Conservation (phyloP, 2,888 invertebrate species). For the Drosophila fungiperda region DNA sequence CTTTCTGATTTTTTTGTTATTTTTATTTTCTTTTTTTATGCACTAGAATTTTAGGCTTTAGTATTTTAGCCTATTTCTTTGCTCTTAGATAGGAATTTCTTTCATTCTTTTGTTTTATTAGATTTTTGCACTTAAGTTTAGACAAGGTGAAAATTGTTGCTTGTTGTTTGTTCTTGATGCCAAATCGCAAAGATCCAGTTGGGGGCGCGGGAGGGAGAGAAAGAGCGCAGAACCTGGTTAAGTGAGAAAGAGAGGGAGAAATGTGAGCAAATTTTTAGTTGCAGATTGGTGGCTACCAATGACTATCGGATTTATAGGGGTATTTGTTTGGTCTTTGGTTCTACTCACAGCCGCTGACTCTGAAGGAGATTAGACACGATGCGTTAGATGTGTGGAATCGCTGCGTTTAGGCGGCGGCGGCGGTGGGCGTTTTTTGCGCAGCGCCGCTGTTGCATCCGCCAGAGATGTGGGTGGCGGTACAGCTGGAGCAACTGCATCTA, state of each 20-base stretch:
- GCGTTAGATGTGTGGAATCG: slow-evolving; percentile 93
- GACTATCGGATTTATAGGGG: background rate
- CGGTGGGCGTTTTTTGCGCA: slow-evolving; percentile 90
- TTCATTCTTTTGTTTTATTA: background rate
- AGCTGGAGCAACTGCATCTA: slow-evolving; percentile 85
- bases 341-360: slow-evolving; percentile 36
- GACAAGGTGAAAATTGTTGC: slow-evolving; percentile 30
- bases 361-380: slow-evolving; percentile 72
- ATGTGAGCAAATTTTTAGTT: background rate
- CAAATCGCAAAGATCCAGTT: slow-evolving; percentile 20
- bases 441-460: slow-evolving; percentile 59
- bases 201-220: slow-evolving; percentile 4
- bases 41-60: slow-evolving; percentile 33
- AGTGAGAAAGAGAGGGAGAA: background rate
- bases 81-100: slow-evolving; percentile 72
- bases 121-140: slow-evolving; percentile 53
- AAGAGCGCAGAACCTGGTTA: background rate
- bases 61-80: slow-evolving; percentile 24
- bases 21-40: slow-evolving; percentile 37
- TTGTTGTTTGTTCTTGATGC: slow-evolving; percentile 6
- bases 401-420: slow-evolving; percentile 96
- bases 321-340: background rate
- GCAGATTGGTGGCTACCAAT: background rate
- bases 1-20: slow-evolving; percentile 30
- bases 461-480: slow-evolving; percentile 48